These are phyloP conservation scores for Smutsia temminckii DNA, from an alignment of 2,797 vertebrate species.

Conservation along the genomic window DNA sequence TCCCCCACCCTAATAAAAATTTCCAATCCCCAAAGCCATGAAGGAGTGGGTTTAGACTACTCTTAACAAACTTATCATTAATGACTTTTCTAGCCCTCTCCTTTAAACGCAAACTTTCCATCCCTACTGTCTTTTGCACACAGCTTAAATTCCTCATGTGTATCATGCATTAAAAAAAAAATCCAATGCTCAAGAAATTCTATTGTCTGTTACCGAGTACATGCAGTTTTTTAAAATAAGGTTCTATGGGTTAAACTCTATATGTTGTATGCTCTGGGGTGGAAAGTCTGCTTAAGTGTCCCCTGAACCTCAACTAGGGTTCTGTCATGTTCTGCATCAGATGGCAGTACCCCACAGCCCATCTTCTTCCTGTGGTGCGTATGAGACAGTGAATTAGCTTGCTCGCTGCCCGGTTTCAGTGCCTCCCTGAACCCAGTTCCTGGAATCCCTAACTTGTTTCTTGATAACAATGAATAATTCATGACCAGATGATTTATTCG, in stretches of 20 bases:
- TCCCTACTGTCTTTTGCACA: neutral
- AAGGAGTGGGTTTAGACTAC: neutral
- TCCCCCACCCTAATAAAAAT: neutral
- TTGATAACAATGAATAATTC: slow-evolving; percentile 74
- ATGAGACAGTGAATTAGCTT: neutral
- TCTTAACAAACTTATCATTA: neutral
- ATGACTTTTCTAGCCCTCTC: neutral
- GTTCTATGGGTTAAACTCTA: neutral
- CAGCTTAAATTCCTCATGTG: neutral
- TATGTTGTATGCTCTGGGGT: neutral
- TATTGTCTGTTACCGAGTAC: neutral
- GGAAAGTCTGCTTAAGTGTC: neutral
- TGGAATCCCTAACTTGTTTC: slow-evolving; percentile 46
- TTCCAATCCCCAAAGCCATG: neutral
- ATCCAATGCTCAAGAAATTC: neutral
- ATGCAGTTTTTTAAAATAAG: neutral
- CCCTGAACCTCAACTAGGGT: neutral
- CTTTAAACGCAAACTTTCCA: neutral
- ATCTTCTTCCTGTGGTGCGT: neutral
- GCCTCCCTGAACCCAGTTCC: neutral
- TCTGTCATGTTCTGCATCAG: neutral
- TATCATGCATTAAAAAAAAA: neutral
- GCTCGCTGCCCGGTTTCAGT: neutral
- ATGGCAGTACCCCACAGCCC: neutral
- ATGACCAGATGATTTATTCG: slow-evolving; percentile 75